Evolutionary conservation across 2,888 invertebrate genomes (phyloP).

Genomic region (Nymphalis urticae): DNA sequence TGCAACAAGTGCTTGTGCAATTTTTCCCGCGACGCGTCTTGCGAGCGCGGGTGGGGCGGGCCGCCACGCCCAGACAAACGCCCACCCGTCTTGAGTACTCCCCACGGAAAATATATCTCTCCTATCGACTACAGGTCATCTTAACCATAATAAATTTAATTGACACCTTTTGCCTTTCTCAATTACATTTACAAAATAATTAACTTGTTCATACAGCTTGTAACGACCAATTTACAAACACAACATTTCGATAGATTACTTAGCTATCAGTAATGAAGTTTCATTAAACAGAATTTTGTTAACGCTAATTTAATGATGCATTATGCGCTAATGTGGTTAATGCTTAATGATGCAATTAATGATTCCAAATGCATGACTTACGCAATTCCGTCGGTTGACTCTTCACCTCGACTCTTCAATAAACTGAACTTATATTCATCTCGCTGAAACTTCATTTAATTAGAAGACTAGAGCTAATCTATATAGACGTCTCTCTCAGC

Average conservation of each 20-base stretch:
- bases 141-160: not conserved
- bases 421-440: constrained; percentile 15
- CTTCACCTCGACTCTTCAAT: constrained; percentile 13
- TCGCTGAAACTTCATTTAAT: constrained; percentile 27
- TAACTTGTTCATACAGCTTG: no score
- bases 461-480: constrained; percentile 20
- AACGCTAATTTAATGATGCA: constrained; percentile 25
- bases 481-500: constrained; percentile 56
- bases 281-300: constrained; percentile 20
- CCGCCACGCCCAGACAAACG: constrained; percentile 71
- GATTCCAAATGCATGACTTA: constrained; percentile 25
- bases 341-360: constrained; percentile 25
- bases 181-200: no score
- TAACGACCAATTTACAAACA: no score
- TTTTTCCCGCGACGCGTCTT: constrained; percentile 70
- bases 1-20: constrained; percentile 62
- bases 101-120: constrained; percentile 33
- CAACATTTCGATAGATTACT: not conserved
- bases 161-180: not conserved
- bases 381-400: constrained; percentile 22
- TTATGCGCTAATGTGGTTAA: constrained; percentile 36
- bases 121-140: not conserved
- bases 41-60: constrained; percentile 57
- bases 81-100: constrained; percentile 58
- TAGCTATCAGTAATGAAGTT: constrained; percentile 10